Conservation (phyloP, 2,113 vertebrate genomes). For the Ovis canadensis region DNA sequence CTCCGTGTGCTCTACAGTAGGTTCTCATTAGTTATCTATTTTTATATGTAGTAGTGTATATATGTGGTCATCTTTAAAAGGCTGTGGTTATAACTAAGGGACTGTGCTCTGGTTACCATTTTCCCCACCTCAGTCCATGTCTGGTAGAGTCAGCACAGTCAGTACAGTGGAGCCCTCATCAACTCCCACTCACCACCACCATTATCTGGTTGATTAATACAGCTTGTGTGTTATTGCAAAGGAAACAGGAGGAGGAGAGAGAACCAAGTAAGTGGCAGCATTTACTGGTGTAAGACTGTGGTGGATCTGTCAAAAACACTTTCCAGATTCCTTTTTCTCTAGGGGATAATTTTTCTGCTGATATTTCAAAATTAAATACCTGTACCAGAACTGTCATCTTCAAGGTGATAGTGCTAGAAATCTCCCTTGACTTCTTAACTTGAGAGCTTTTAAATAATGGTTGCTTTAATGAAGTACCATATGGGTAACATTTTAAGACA, state of each 20-base stretch:
- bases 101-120: constrained; percentile 30
- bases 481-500: constrained; percentile 8
- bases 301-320: constrained; percentile 62
- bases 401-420: constrained; percentile 62
- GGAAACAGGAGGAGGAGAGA: neutral
- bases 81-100: neutral
- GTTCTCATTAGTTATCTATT: neutral
- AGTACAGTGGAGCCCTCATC: neutral
- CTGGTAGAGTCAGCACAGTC: neutral
- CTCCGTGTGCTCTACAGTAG: neutral
- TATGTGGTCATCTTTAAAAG: neutral
- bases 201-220: constrained; percentile 21
- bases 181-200: neutral
- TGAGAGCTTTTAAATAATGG: constrained; percentile 57
- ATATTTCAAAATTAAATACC: constrained; percentile 51
- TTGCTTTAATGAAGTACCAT: constrained; percentile 35
- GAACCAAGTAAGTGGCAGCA: constrained; percentile 21
- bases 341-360: constrained; percentile 49
- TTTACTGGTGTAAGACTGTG: constrained; percentile 15
- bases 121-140: neutral
- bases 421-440: constrained; percentile 28
- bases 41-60: neutral
- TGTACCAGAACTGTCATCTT: constrained; percentile 7
- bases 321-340: constrained; percentile 52
- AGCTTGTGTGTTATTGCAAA: constrained; percentile 1